These are phyloP conservation scores for Perca flavescens DNA, from an alignment of 2,113 vertebrate genomes.

Conservation along the genomic window DNA sequence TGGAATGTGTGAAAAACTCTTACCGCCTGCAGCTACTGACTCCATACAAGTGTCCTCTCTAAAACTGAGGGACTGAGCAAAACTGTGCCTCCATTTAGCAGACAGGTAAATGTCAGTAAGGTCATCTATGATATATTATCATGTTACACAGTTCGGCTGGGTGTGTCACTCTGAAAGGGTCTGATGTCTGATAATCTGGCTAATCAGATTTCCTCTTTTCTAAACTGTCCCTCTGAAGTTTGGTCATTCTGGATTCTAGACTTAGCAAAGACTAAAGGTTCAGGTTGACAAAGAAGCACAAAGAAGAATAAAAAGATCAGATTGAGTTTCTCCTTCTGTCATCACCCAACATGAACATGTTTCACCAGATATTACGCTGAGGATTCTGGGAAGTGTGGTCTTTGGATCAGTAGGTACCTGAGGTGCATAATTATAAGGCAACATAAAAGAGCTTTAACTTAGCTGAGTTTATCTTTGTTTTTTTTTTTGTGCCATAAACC, in stretches of 20 bases:
- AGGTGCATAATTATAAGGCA: constrained; percentile 55
- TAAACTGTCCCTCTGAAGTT: constrained; percentile 11
- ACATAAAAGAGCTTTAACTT: constrained; percentile 38
- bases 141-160: constrained; percentile 51
- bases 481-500: constrained; percentile 60
- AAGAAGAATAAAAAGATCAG: constrained; percentile 24
- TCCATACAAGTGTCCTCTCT: constrained; percentile 38
- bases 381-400: constrained; percentile 66
- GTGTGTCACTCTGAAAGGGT: constrained; percentile 47
- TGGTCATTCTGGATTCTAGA: constrained; percentile 23
- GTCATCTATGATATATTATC: constrained; percentile 59
- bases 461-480: constrained; percentile 32
- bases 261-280: constrained; percentile 35
- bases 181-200: constrained; percentile 45
- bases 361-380: constrained; percentile 36
- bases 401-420: constrained; percentile 77
- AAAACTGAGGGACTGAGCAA: constrained; percentile 23
- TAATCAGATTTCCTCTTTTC: constrained; percentile 57
- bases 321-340: constrained; percentile 28
- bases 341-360: constrained; percentile 22
- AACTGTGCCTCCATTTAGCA: constrained; percentile 11
- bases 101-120: constrained; percentile 53
- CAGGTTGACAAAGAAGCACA: constrained; percentile 15
- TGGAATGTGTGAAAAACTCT: constrained; percentile 65
- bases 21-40: constrained; percentile 35